Percentiles rank a stretch among this genome's conserved stretches.
Evolutionary conservation across 2,888 invertebrate species (phyloP).

Genomic region (Galerucella calmariensis): DNA sequence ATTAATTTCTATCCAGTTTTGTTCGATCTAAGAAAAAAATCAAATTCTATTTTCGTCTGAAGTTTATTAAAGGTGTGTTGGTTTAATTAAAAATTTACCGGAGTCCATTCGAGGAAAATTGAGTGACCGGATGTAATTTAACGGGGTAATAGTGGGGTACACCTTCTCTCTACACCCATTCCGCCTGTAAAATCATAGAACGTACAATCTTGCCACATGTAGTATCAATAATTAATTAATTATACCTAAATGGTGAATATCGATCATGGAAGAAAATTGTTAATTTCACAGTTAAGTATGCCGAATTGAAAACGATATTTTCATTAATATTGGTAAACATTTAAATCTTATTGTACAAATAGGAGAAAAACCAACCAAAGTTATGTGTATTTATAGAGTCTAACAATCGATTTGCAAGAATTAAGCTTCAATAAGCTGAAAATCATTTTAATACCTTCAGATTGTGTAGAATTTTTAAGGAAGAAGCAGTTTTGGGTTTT

Average conservation of each 20-base stretch:
- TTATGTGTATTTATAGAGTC: too few species aligned
- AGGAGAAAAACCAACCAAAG: background rate
- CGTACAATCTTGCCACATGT: slow-evolving; percentile 47
- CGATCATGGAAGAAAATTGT: slow-evolving; percentile 50
- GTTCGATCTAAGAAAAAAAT: background rate
- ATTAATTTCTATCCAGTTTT: background rate
- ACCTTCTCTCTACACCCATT: slow-evolving; percentile 46
- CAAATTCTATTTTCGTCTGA: slow-evolving; percentile 15
- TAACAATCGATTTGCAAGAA: too few species aligned
- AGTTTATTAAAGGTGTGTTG: slow-evolving; percentile 40
- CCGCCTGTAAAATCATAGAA: slow-evolving; percentile 45
- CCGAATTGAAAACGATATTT: slow-evolving; percentile 19
- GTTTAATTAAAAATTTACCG: slow-evolving; percentile 44
- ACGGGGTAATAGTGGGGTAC: slow-evolving; percentile 41
- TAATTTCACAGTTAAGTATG: slow-evolving; percentile 41
- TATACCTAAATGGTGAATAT: slow-evolving; percentile 52
- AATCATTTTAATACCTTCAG: too few species aligned
- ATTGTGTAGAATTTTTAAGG: too few species aligned
- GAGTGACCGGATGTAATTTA: slow-evolving; percentile 38
- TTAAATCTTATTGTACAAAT: background rate
- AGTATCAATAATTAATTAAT: slow-evolving; percentile 54
- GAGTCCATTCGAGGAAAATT: slow-evolving; percentile 49
- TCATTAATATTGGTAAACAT: background rate
- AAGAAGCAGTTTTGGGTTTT: too few species aligned
- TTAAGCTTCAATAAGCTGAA: too few species aligned